Evolutionary conservation across 1,140 invertebrate genomes (phyloP), one percentile per base, ranked within the genome.

Genomic region (Lethrus apterus): DNA sequence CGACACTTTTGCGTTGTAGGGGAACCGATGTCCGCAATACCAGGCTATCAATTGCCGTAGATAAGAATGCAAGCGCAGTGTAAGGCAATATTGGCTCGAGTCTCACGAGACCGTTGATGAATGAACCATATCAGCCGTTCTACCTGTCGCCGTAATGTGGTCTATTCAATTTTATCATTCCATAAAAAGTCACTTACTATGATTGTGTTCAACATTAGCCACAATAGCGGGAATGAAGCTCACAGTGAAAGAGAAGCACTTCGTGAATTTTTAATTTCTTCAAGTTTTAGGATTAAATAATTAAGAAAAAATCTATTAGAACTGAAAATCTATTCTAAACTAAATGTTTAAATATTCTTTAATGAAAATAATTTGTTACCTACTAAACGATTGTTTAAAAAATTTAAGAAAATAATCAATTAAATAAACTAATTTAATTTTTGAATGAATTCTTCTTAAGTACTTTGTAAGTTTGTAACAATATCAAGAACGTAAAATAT

Each of bases 101-200:
- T 36, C 34, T 20, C 34, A 21, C 34, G 34, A 13, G 34, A 20
- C 34, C 8, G 18, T 36, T 36, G 34, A 36, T 36, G 34, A 36
- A 36, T 36, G 34, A n/a, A 19, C 34, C 5, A 15, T 20, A 36
- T 36, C 19, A 36, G 23, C 9, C 34, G 34, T 36, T 36, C 34
- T 36, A 36, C 15, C 34, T 36, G 34, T 36, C 34, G 34, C 17
- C 23, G 34, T 36, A 36, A 36, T 36, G 34, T 36, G 23, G 8
- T 20, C 23, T 20, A 21, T 36, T 36, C 34, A 19, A 36, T 36
- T 36, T 36, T 36, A 36, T 36, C 34, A 36, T 36, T 36, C 34
- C 34, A 36, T 36, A 36, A 36, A 36, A 36, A 36, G 34, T 36
- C 34, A 36, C 34, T 36, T 36, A 36, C 34, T 36, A 36, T 36